These are phyloP conservation scores for Chrysaora quinquecirrha DNA, from an alignment of 30 jellyfish, hydroid and myxozoan genomes.

Conservation along the genomic window DNA sequence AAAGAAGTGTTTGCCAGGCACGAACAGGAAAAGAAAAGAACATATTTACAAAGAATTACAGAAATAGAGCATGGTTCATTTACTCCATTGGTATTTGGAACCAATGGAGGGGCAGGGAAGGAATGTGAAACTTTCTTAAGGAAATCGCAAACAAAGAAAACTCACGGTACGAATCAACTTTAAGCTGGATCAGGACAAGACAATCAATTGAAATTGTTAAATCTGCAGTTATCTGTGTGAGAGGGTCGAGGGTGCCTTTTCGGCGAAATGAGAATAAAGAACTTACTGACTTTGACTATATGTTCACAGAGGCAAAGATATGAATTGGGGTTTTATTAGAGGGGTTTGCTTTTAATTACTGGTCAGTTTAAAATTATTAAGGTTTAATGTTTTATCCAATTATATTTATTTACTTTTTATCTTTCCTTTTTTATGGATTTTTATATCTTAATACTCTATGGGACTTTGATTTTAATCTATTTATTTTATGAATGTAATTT, in stretches of 20 bases:
- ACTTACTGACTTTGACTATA: slow-evolving; percentile 7
- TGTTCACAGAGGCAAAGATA: slow-evolving; percentile 8
- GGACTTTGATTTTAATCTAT: background rate
- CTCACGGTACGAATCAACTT: slow-evolving; percentile 2
- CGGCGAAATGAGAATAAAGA: slow-evolving; percentile 1
- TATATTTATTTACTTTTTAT: background rate
- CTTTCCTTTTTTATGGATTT: background rate
- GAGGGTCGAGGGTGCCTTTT: background rate
- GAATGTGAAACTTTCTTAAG: background rate
- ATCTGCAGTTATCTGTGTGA: background rate
- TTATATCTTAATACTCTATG: no score
- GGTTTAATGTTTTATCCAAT: no score
- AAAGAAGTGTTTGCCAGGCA: slow-evolving; percentile 17
- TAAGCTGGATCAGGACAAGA: slow-evolving; percentile 7
- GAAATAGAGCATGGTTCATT: no score
- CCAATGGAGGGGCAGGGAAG: no score
- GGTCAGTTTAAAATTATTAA: no score
- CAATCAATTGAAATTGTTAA: background rate
- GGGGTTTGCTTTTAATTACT: background rate
- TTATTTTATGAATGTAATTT: slow-evolving; percentile 7
- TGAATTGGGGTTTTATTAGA: background rate
- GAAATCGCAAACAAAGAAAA: background rate
- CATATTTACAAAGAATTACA: slow-evolving; percentile 7
- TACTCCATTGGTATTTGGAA: no score
- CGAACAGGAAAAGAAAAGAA: slow-evolving; percentile 14